Evolutionary conservation across 2,888 invertebrate species (phyloP), one percentile per base, ranked within the genome.

Genomic region (Pristionchus entomophagus): DNA sequence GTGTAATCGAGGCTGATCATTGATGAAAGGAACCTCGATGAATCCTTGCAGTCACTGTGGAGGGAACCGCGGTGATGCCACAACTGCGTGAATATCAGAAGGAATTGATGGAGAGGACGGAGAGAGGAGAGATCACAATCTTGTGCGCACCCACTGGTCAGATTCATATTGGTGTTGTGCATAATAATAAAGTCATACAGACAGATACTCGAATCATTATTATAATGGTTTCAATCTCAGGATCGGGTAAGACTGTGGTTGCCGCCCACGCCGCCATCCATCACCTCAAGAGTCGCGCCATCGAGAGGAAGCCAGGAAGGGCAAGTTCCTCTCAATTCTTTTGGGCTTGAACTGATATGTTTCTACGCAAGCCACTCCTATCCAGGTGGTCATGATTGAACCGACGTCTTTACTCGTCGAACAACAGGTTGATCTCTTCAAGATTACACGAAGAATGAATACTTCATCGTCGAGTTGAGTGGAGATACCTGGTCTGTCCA

Each of bases 341-440:
- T n/a, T n/a, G n/a, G n/a, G n/a, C n/a, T n/a, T n/a, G n/a, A n/a
- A n/a, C n/a, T n/a, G n/a, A n/a, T n/a, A n/a, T n/a, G n/a, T n/a
- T n/a, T n/a, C n/a, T n/a, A n/a, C n/a, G n/a, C n/a, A n/a, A n/a
- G n/a, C n/a, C n/a, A n/a, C n/a, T n/a, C n/a, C n/a, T n/a, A n/a
- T 82, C 35, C 69, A 84, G 84, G 84, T 73, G 3, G 69, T 84
- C 19, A 84, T 84, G 84, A 59, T 84, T 53, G 84, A 73, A 0
- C 84, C 84, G 1, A 84, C 49, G 38, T 69, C 73, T n/a, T 69
- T 84, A 22, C 73, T 84, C 26, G 84, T 84, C 17, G 73, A 84
- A 29, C 84, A 84, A 41, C 84, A 84, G 38, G 53, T 51, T 32
- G 49, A 69, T 8, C 38, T 73, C 6, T 35, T 84, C n/a, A 69